Percentiles rank a stretch among this genome's conserved stretches.
Conservation (phyloP, 92 coral and sea anemone genomes). For the Epizoanthus ramosus region DNA sequence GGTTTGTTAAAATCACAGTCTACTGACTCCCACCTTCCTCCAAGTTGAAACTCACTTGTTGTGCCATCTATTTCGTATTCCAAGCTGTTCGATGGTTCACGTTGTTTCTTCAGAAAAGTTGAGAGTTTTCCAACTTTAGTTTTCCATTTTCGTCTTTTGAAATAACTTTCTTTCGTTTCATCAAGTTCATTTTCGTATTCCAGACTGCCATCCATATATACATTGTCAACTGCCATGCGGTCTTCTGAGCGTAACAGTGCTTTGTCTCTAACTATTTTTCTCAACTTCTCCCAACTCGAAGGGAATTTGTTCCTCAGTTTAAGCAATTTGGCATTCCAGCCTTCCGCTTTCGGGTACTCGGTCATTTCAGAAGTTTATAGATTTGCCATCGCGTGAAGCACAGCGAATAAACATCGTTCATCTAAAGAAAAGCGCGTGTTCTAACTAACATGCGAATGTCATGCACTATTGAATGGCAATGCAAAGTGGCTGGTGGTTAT, state of each 20-base stretch:
- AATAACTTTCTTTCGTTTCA: not conserved
- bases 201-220: not conserved
- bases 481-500: too few species aligned
- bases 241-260: not conserved
- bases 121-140: not conserved
- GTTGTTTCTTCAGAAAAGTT: not conserved
- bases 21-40: not conserved
- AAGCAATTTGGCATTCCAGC: not conserved
- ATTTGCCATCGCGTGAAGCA: too few species aligned
- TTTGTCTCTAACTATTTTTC: not conserved
- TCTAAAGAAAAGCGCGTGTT: not conserved
- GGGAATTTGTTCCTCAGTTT: not conserved
- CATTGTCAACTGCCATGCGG: not conserved
- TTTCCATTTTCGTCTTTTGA: too few species aligned
- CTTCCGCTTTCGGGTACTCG: not conserved
- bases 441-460: too few species aligned
- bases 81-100: not conserved
- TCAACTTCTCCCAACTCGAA: conserved; percentile 16
- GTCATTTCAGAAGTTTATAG: not conserved
- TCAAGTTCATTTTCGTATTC: not conserved
- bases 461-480: too few species aligned
- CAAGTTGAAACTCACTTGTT: not conserved
- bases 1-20: not conserved
- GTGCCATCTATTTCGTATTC: not conserved
- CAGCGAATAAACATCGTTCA: not conserved